Conservation (phyloP, 2,113 vertebrate species). For the Gracilinanus agilis region DNA sequence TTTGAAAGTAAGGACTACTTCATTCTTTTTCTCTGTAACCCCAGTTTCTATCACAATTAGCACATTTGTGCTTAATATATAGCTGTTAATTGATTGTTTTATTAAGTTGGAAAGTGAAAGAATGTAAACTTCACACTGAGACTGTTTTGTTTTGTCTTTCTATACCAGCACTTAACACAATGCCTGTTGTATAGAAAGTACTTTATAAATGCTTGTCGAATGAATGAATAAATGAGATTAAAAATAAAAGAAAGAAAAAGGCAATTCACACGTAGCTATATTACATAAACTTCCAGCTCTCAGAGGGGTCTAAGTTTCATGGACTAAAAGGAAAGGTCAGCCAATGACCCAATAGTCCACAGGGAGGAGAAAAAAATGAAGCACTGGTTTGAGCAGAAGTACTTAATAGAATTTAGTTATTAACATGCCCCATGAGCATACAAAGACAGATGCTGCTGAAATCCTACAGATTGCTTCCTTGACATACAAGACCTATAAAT, state of each 20-base stretch:
- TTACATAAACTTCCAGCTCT: neutral
- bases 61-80: neutral
- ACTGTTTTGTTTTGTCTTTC: neutral
- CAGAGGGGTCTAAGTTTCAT: neutral
- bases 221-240: neutral
- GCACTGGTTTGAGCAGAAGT: neutral
- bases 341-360: neutral
- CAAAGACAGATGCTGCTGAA: neutral
- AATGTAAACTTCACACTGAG: neutral
- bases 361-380: neutral
- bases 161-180: neutral
- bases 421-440: neutral
- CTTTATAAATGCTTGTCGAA: neutral
- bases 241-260: neutral
- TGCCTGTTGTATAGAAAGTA: neutral
- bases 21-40: neutral
- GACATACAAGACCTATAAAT: neutral
- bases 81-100: neutral
- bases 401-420: constrained; percentile 6
- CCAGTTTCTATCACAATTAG: neutral
- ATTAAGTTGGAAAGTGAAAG: neutral
- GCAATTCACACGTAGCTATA: neutral
- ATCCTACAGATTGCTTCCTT: neutral
- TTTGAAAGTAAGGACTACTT: neutral
- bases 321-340: neutral